Percentiles rank a stretch among this genome's conserved stretches.
Evolutionary conservation across 2,113 vertebrate genomes (phyloP).

Genomic region (Lagenorhynchus albirostris): DNA sequence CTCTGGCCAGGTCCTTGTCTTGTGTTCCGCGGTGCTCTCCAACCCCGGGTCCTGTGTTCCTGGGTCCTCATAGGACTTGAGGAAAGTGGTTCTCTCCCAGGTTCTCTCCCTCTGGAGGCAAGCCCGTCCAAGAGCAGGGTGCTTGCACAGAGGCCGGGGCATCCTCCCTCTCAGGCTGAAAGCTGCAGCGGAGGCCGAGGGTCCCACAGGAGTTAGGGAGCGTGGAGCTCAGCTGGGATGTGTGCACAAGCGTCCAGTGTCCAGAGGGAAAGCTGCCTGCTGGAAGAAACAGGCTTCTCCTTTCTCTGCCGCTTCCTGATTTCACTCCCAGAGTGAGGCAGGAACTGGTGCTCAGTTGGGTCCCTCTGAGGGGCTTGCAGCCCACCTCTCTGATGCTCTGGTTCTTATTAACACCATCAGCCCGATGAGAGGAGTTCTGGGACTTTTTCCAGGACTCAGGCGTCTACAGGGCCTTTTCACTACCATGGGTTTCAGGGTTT

Average conservation of each 20-base stretch:
- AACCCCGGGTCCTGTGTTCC: neutral
- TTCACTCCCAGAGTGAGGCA: neutral
- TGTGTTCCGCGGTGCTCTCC: rapidly evolving
- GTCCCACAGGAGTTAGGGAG: neutral
- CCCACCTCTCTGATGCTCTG: neutral
- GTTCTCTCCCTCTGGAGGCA: neutral
- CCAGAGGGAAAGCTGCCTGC: neutral
- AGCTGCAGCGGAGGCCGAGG: neutral
- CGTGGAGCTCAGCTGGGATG: neutral
- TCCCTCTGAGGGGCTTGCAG: neutral
- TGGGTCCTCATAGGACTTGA: neutral
- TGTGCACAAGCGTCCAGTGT: neutral
- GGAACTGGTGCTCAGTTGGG: neutral
- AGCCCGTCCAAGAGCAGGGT: neutral
- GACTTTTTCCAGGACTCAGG: neutral
- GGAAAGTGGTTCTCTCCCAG: neutral
- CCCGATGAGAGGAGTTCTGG: neutral
- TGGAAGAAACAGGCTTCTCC: neutral
- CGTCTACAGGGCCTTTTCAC: neutral
- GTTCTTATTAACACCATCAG: neutral
- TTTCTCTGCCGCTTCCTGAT: neutral
- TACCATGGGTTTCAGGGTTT: neutral
- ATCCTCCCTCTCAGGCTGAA: rapidly evolving
- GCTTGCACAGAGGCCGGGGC: neutral
- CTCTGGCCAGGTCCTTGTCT: neutral